Percentiles rank a stretch among this genome's conserved stretches.
phyloP scores from a whole-genome alignment of 2,797 vertebrate species.

The Platyrinchus mystaceus region DNA sequence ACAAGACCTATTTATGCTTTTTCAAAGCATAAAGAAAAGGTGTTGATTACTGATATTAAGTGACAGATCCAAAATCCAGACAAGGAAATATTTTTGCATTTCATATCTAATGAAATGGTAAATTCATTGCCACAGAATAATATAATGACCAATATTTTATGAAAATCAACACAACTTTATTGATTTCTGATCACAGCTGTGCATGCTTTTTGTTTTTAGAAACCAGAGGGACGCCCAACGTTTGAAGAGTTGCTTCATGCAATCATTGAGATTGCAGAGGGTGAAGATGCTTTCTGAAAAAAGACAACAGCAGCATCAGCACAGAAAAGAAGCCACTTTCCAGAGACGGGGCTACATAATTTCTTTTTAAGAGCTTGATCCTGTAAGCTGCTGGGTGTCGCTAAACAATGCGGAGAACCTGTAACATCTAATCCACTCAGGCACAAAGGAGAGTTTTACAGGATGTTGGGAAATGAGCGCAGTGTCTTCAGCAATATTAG shows the following conservation, averaged over 20 bases:
- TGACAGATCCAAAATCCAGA: not conserved
- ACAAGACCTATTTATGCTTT: not conserved
- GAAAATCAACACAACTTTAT: not conserved
- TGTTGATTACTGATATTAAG: not conserved
- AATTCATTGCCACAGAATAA: not conserved
- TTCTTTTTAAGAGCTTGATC: not conserved
- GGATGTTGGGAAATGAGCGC: not conserved
- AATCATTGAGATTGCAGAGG: constrained; percentile 83
- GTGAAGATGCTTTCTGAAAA: constrained; percentile 76
- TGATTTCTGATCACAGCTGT: not conserved
- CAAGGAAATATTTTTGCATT: not conserved
- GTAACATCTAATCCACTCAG: not conserved
- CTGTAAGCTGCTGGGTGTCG: not conserved
- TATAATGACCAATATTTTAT: not conserved
- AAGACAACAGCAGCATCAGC: not conserved
- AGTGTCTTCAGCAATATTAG: not conserved
- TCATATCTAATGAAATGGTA: not conserved
- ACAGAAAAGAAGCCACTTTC: not conserved
- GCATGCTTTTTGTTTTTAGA: constrained; percentile 71
- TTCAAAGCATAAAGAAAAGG: not conserved
- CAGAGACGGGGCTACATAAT: not conserved
- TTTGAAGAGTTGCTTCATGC: constrained; percentile 79
- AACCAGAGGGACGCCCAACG: constrained; percentile 83
- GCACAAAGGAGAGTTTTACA: not conserved
- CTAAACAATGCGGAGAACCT: not conserved